Evolutionary conservation across 1,140 invertebrate genomes (phyloP).

Genomic region (Euwallacea fornicatus): DNA sequence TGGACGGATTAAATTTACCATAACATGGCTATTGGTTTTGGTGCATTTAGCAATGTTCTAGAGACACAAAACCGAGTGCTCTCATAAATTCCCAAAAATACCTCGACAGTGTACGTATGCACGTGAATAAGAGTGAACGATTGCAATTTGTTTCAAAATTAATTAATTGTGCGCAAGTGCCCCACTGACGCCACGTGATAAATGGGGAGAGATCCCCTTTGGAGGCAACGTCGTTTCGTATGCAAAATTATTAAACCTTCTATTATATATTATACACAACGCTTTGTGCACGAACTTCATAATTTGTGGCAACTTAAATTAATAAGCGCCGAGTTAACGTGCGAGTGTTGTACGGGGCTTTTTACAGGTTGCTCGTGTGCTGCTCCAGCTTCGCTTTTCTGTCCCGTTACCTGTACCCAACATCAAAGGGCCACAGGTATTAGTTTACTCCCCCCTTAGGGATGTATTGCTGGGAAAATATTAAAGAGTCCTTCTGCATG

Average conservation of each 20-base stretch:
- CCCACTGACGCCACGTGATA: slow-evolving; percentile 43
- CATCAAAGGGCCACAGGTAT: background rate
- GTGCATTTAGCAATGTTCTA: too few relatives aligned
- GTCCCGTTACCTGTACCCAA: background rate
- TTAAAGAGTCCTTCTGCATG: too few relatives aligned
- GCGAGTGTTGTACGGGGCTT: slow-evolving; percentile 6
- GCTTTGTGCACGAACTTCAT: slow-evolving; percentile 37
- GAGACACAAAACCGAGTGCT: background rate
- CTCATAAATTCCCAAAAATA: slow-evolving; percentile 5
- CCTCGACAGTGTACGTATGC: too few relatives aligned
- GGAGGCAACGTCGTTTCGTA: slow-evolving; percentile 37
- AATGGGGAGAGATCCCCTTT: slow-evolving; percentile 41
- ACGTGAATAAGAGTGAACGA: slow-evolving; percentile 12
- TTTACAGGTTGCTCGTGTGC: slow-evolving; percentile 8
- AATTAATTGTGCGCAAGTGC: slow-evolving; percentile 42
- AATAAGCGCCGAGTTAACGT: slow-evolving; percentile 28
- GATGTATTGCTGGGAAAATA: too few relatives aligned
- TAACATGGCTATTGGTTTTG: too few relatives aligned
- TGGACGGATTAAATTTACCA: too few relatives aligned
- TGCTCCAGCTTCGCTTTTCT: background rate
- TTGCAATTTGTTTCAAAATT: slow-evolving; percentile 46
- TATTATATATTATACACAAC: slow-evolving; percentile 36
- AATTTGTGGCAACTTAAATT: slow-evolving; percentile 40
- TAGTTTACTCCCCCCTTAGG: background rate
- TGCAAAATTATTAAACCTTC: slow-evolving; percentile 41